These are phyloP conservation scores for Leuctra nigra DNA, from an alignment of 2,888 invertebrate species.

Conservation along the genomic window DNA sequence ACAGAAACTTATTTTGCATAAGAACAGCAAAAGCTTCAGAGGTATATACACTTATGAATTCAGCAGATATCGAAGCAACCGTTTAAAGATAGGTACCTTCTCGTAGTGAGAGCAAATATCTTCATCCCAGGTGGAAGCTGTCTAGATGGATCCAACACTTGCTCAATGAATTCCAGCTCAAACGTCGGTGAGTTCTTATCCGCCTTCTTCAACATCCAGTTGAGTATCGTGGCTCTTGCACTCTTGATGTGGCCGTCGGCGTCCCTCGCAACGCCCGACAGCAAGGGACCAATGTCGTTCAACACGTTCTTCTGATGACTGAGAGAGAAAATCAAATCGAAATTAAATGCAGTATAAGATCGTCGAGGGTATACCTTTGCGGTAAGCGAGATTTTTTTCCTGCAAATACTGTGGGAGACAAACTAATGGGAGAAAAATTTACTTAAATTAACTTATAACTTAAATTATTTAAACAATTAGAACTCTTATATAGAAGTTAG, in stretches of 20 bases:
- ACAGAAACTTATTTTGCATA: background rate
- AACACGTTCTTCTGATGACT: conserved; percentile 31
- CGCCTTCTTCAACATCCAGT: conserved; percentile 37
- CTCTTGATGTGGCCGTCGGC: conserved; percentile 33
- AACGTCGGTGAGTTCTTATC: conserved; percentile 33
- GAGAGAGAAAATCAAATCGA: conserved; percentile 5
- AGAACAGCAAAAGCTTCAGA: background rate
- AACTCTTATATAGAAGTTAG: no score
- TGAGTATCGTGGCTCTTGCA: conserved; percentile 38
- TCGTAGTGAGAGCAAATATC: conserved; percentile 36
- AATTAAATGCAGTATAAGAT: background rate
- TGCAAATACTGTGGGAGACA: no score
- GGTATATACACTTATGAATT: background rate
- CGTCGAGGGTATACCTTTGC: no score
- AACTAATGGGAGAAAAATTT: no score
- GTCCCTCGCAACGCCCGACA: conserved; percentile 35
- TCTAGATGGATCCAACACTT: conserved; percentile 34
- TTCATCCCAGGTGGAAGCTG: conserved; percentile 36
- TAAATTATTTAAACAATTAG: no score
- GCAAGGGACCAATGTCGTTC: conserved; percentile 35
- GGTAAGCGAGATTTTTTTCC: no score
- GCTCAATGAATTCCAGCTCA: conserved; percentile 35
- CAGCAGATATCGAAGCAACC: background rate
- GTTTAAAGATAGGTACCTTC: conserved; percentile 31
- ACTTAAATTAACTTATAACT: no score